Conservation (phyloP, 2,888 invertebrate genomes). For the Drosophila melanosoma region DNA sequence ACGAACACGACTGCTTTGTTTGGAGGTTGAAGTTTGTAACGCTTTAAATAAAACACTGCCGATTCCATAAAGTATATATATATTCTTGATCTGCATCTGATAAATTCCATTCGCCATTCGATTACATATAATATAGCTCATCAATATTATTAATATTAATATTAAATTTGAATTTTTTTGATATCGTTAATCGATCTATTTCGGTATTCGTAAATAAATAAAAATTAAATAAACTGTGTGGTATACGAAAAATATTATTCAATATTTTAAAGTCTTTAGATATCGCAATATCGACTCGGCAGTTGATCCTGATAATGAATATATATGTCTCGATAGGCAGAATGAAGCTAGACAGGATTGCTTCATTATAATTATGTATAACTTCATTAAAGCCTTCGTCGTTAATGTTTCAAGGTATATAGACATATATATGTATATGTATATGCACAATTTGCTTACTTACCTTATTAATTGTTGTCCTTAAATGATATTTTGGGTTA, state of each 20-base stretch:
- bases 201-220: background rate
- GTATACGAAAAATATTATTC: background rate
- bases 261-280: background rate
- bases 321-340: background rate
- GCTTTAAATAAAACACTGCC: no score
- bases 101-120: background rate
- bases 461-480: constrained; percentile 75
- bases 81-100: background rate
- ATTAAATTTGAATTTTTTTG: background rate
- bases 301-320: background rate
- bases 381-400: background rate
- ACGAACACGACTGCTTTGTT: background rate
- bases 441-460: constrained; percentile 21
- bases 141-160: background rate
- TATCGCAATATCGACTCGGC: background rate
- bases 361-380: background rate
- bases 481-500: constrained; percentile 74
- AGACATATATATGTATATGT: background rate
- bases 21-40: no score
- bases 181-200: background rate
- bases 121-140: background rate
- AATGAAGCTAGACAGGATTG: no score
- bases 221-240: background rate
- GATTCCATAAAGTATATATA: background rate
- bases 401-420: background rate